Conservation (phyloP, 2,113 vertebrate species). For the Procavia capensis region DNA sequence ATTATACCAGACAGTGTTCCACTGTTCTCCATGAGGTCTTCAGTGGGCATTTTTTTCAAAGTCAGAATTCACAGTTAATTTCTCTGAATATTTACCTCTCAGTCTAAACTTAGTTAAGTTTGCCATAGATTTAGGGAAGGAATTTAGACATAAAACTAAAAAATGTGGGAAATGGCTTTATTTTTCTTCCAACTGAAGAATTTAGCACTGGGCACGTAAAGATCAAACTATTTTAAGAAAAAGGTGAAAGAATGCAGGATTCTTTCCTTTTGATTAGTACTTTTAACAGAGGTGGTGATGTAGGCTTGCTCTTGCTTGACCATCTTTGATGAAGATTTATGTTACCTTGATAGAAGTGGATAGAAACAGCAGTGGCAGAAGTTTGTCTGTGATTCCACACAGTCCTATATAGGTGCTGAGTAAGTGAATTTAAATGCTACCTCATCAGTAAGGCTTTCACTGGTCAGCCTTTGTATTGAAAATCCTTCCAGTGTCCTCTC, state of each 20-base stretch:
- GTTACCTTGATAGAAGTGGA: slow-evolving; percentile 1
- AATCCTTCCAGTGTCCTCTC: background rate
- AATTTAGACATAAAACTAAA: slow-evolving; percentile 41
- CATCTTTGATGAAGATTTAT: slow-evolving; percentile 8
- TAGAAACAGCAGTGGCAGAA: slow-evolving; percentile 11
- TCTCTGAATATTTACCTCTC: slow-evolving; percentile 5
- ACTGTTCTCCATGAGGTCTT: no score
- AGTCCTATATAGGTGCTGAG: background rate
- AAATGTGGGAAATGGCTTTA: background rate
- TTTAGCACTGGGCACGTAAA: no score
- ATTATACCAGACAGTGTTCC: no score
- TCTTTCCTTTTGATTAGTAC: slow-evolving; percentile 29
- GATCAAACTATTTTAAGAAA: background rate
- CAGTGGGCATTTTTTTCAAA: no score
- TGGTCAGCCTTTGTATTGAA: background rate
- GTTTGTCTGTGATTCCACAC: background rate
- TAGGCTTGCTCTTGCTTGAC: background rate
- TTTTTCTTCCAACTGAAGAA: slow-evolving; percentile 35
- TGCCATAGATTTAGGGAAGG: background rate
- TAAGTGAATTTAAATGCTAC: slow-evolving; percentile 26
- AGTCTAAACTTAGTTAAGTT: slow-evolving; percentile 17
- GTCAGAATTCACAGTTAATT: slow-evolving; percentile 34
- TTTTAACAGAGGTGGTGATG: background rate
- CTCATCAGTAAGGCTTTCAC: background rate
- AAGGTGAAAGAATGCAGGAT: background rate